These are phyloP conservation scores for Siniperca chuatsi DNA, from an alignment of 2,113 vertebrate species.

Conservation along the genomic window DNA sequence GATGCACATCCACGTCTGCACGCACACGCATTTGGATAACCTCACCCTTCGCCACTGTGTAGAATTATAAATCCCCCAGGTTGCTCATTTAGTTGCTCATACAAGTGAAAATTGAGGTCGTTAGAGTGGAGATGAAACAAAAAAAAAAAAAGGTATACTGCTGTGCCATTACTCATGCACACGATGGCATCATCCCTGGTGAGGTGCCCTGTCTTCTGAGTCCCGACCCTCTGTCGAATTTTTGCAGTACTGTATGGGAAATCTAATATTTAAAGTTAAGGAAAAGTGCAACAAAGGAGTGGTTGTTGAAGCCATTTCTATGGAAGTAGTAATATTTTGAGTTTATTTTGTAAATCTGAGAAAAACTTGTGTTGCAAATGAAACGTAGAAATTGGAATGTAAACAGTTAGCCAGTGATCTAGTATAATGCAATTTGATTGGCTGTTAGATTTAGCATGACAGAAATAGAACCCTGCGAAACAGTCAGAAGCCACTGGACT, in stretches of 20 bases:
- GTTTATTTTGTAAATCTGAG: no score
- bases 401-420: no score
- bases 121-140: conserved; percentile 14
- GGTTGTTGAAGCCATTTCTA: no score
- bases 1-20: conserved; percentile 10
- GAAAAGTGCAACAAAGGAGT: background rate
- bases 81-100: conserved; percentile 24
- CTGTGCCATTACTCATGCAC: conserved; percentile 24
- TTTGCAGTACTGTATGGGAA: background rate
- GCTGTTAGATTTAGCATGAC: no score
- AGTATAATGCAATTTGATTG: no score
- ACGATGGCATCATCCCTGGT: conserved; percentile 21
- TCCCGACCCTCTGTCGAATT: background rate
- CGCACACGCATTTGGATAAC: conserved; percentile 11
- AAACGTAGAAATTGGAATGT: no score
- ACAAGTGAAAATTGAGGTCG: conserved; percentile 50
- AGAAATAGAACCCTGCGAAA: no score
- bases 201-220: conserved; percentile 16
- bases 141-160: background rate
- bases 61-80: conserved; percentile 11
- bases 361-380: no score
- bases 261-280: background rate
- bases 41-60: conserved; percentile 14
- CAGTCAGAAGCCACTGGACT: no score
- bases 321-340: no score